Evolutionary conservation across 2,113 vertebrate species (phyloP), one percentile per base, ranked within the genome.

Genomic region (Hyperopisus bebe): DNA sequence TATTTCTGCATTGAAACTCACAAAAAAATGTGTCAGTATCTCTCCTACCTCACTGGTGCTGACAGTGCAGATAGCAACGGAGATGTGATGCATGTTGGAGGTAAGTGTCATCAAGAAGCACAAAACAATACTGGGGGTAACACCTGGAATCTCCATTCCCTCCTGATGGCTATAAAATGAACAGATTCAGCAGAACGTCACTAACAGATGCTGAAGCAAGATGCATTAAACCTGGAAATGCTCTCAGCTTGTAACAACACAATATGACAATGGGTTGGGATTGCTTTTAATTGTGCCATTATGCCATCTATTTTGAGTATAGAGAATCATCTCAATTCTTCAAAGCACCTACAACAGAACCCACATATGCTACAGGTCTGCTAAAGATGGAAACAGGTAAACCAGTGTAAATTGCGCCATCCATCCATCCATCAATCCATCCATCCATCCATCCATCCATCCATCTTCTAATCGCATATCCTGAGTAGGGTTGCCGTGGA

Each of bases 1-100:
- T 91, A 90, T 93, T 88, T 47, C n/a, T 88, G 86, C 5, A 53
- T 88, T 86, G 89, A 88, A 88, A 85, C 89, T 88, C 92, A 92
- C 91, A 90, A 87, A 50, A 90, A 47, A 84, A 77, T 88, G 50
- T 77, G 51, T 70, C 70, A 53, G 62, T 82, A 44, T 77, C 77
- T 91, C 51, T 84, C 92, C 82, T 90, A 92, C 92, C 89, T 91
- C 91, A 58, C 86, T 47, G 86, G 77, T 83, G 42, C 90, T 66
- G 27, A 87, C 91, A 27, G 82, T 83, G 90, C 92, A 92, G 46
- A 88, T 90, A 21, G 91, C 91, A 11, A 91, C 70, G 53, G 87
- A 85, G 74, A 19, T 2, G 9, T 88, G 86, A 47, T 90, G 90
- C 39, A 86, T 88, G 47, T 51, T 84, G 77, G 89, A 77, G 46